Evolutionary conservation across 1,140 invertebrate species (phyloP).

Genomic region (Pseudomyrmex concolor): DNA sequence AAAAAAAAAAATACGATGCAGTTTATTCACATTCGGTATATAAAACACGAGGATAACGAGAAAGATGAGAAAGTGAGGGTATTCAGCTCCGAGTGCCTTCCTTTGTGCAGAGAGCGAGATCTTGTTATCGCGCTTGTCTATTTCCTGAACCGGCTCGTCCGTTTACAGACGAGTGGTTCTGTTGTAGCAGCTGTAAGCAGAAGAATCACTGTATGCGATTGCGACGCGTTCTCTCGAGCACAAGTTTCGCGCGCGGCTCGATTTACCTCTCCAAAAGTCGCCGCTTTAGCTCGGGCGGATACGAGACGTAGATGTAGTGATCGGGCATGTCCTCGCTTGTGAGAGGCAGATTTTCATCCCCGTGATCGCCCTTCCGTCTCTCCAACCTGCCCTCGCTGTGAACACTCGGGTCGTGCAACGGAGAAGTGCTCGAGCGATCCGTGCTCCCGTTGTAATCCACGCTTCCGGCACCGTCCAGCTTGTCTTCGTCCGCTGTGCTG

Average conservation of each 20-base stretch:
- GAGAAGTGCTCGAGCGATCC: conserved; percentile 76
- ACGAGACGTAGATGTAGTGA: conserved; percentile 94
- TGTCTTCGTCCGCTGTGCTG: conserved; percentile 78
- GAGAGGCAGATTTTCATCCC: conserved; percentile 79
- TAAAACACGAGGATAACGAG: conserved; percentile 69
- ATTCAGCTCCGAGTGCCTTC: conserved; percentile 30
- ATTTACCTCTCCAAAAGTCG: conserved; percentile 91
- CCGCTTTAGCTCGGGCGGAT: conserved; percentile 93
- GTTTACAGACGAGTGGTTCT: conserved; percentile 88
- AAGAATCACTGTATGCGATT: conserved; percentile 67
- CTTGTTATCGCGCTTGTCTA: background rate
- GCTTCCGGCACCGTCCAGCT: conserved; percentile 82
- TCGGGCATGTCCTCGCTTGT: conserved; percentile 83
- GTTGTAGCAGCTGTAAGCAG: conserved; percentile 90
- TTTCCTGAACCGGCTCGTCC: background rate
- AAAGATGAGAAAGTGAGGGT: conserved; percentile 55
- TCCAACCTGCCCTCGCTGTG: conserved; percentile 81
- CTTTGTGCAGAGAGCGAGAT: conserved; percentile 5
- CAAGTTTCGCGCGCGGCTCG: background rate
- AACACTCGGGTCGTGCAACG: conserved; percentile 83
- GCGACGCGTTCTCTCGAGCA: conserved; percentile 17
- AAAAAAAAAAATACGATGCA: conserved; percentile 38
- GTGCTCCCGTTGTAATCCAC: conserved; percentile 72
- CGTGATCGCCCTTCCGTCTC: conserved; percentile 83
- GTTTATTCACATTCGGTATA: conserved; percentile 72